Conservation (phyloP, 1,140 invertebrate species). For the Drosophila melanogaster region Release_6_plus_ISO1_MT NT_037436.4:9943001-9943500, state of each 20-base stretch:
- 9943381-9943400: constrained; percentile 15
- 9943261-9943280: not conserved
- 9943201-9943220: constrained; percentile 54
- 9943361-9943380: constrained; percentile 24
- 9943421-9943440: constrained; percentile 82
- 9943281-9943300: constrained; percentile 41
- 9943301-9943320: constrained; percentile 61
- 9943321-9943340: constrained; percentile 61
- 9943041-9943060: constrained; percentile 54
- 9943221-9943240: constrained; percentile 51
- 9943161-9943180: constrained; percentile 35
- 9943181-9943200: constrained; percentile 57
- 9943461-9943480: constrained; percentile 32
- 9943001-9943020: constrained; percentile 31
- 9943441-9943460: constrained; percentile 62
- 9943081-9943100: constrained; percentile 4
- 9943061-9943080: constrained; percentile 26
- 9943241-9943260: constrained; percentile 35
- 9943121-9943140: constrained; percentile 6
- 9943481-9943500: constrained; percentile 7
- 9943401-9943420: constrained; percentile 49
- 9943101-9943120: constrained; percentile 20
- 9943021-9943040: constrained; percentile 63
- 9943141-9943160: constrained; percentile 31
- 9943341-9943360: constrained; percentile 7